Evolutionary conservation across 2,888 invertebrate species (phyloP).

Genomic region (Hirtodrosophila trivittata): DNA sequence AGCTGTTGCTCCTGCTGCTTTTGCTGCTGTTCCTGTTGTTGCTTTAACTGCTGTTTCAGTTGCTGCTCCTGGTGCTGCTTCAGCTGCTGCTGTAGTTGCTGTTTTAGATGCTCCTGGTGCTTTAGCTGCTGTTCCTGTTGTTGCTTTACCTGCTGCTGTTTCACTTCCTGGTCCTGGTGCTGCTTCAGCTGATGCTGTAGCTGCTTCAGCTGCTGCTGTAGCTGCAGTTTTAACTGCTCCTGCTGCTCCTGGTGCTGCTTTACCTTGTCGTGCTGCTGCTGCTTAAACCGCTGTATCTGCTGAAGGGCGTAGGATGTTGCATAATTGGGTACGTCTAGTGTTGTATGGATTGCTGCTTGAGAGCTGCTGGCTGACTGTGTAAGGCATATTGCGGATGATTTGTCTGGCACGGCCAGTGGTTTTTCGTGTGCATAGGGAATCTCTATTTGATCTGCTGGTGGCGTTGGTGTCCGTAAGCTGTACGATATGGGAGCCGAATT

Average conservation of each 20-base stretch:
- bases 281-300: background rate
- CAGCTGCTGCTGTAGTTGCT: conserved; percentile 4
- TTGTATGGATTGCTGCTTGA: conserved; percentile 9
- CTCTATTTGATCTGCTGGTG: conserved; percentile 50
- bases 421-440: conserved; percentile 40
- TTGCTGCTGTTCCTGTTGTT: background rate
- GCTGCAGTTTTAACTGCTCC: conserved; percentile 3
- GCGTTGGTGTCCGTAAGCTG: conserved; percentile 53
- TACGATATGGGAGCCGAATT: conserved; percentile 32
- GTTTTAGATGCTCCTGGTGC: background rate
- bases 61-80: background rate
- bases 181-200: background rate
- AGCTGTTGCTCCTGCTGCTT: background rate
- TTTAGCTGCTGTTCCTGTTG: conserved; percentile 1
- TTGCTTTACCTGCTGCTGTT: conserved; percentile 7
- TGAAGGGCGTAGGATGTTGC: conserved; percentile 7
- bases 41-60: background rate
- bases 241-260: background rate
- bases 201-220: background rate
- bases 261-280: background rate
- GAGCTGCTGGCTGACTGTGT: conserved; percentile 1
- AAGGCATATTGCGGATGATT: background rate
- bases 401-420: conserved; percentile 1
- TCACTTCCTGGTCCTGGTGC: background rate
- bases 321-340: conserved; percentile 3